Percentiles rank a stretch among this genome's conserved stretches.
Evolutionary conservation across 2,113 vertebrate species (phyloP).

Genomic region (Apteryx owenii): DNA sequence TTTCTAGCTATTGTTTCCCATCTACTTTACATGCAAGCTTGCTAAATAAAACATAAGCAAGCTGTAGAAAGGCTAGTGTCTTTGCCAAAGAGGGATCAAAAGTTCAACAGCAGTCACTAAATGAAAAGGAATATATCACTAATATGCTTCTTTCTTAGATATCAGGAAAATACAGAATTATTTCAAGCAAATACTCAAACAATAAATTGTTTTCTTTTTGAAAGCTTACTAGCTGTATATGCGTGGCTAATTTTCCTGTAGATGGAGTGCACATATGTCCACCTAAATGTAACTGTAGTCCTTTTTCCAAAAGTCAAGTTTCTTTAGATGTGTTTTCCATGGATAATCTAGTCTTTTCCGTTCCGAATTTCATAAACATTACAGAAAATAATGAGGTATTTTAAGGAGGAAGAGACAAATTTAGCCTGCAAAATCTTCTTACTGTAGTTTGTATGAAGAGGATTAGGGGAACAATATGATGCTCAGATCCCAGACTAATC

Average conservation of each 20-base stretch:
- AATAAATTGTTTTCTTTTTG: background rate
- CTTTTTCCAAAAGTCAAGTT: background rate
- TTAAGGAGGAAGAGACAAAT: background rate
- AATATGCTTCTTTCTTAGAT: background rate
- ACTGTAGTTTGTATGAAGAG: background rate
- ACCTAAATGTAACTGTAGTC: background rate
- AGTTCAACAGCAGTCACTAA: background rate
- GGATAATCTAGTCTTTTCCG: background rate
- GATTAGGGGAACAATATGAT: background rate
- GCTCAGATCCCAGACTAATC: background rate
- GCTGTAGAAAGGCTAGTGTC: background rate
- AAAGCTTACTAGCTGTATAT: background rate
- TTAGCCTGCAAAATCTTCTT: constrained; percentile 14
- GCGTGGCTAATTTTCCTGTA: background rate
- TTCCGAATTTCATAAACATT: background rate
- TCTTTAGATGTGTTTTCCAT: background rate
- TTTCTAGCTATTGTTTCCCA: constrained; percentile 51
- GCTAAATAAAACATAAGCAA: constrained; percentile 30
- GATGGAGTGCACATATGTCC: fast-evolving
- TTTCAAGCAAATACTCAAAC: background rate
- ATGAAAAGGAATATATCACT: background rate
- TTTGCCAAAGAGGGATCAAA: constrained; percentile 8
- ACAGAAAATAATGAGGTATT: background rate
- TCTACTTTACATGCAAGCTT: constrained; percentile 38
- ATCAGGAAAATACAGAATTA: background rate